Conservation (phyloP, 2,797 vertebrate genomes). For the Heliangelus exortis region DNA sequence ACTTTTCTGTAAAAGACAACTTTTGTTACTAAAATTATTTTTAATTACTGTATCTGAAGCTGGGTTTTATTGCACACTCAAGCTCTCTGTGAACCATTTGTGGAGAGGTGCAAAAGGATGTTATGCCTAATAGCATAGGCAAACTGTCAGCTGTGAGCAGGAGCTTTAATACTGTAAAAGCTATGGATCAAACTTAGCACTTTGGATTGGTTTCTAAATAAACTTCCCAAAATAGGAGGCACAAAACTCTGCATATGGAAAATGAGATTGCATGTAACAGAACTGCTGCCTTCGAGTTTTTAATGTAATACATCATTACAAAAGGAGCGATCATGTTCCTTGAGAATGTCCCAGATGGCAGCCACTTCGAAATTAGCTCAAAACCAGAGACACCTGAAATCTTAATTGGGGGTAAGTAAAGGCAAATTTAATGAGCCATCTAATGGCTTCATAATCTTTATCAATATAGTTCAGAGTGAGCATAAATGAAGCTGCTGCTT, state of each 20-base stretch:
- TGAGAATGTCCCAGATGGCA: conserved; percentile 49
- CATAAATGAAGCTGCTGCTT: conserved; percentile 41
- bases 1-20: background rate
- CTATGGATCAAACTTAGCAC: background rate
- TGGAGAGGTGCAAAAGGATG: background rate
- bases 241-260: background rate
- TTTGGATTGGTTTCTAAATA: conserved; percentile 7
- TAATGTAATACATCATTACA: background rate
- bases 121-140: background rate
- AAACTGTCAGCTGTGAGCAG: background rate
- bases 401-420: conserved; percentile 65
- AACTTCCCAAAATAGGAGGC: background rate
- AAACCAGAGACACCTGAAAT: conserved; percentile 61
- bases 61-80: background rate
- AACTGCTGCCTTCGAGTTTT: background rate
- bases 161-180: background rate
- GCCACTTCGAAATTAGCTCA: conserved; percentile 58
- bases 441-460: conserved; percentile 67
- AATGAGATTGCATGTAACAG: background rate
- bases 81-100: background rate
- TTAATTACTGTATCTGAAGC: background rate
- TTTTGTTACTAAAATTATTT: background rate
- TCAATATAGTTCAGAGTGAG: conserved; percentile 52
- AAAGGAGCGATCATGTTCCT: background rate
- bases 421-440: conserved; percentile 57